Conservation (phyloP, 2,113 vertebrate genomes). For the Paradoxurus hermaphroditus region DNA sequence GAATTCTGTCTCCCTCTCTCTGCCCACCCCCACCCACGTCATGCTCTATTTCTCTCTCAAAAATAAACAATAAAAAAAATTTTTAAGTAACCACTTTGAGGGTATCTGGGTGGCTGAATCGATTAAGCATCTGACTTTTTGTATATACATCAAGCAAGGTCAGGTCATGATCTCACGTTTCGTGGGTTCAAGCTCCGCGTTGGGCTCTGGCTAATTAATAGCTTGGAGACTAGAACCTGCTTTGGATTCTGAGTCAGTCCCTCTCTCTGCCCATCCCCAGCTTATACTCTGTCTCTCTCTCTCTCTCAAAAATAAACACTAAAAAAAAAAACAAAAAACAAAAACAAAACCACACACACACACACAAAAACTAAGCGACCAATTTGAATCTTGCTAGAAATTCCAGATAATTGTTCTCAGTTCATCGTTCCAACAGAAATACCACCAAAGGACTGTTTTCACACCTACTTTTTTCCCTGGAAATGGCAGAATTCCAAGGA, state of each 20-base stretch:
- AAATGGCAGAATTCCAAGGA: not conserved
- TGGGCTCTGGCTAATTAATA: not conserved
- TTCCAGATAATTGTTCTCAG: not conserved
- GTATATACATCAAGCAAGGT: too few relatives aligned
- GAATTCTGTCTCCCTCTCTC: too few relatives aligned
- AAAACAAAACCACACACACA: too few relatives aligned
- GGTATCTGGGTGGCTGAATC: not conserved
- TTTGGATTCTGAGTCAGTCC: not conserved
- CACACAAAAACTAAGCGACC: too few relatives aligned
- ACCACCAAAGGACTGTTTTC: not conserved
- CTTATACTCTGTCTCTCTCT: not conserved
- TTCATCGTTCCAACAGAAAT: not conserved
- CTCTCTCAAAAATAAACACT: not conserved
- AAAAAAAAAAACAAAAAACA: too few relatives aligned
- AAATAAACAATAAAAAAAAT: not conserved
- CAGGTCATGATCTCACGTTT: not conserved
- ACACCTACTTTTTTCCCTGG: not conserved
- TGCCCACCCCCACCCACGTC: too few relatives aligned
- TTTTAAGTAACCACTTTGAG: not conserved
- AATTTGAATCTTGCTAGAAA: not conserved
- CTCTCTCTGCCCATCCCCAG: not conserved
- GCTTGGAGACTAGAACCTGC: too few relatives aligned
- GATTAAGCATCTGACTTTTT: not conserved
- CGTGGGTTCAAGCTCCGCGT: not conserved
- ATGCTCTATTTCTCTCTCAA: too few relatives aligned